A percentile compares a stretch with the other conserved stretches of the same genome.
Conservation (phyloP, 2,797 vertebrate genomes). For the Antrozous pallidus region DNA sequence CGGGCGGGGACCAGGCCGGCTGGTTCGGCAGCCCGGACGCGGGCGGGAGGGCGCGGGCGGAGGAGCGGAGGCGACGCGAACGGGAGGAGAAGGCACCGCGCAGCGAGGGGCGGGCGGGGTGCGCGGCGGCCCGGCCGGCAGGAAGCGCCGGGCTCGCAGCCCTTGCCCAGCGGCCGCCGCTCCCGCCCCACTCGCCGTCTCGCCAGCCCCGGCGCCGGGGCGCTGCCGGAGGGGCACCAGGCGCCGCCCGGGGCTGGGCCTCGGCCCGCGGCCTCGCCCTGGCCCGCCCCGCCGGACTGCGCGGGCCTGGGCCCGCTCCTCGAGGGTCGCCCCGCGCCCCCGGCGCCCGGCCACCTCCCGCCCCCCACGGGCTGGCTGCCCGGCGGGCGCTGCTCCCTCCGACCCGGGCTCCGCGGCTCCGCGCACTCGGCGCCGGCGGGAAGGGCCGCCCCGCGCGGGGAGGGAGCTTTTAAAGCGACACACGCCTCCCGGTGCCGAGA, state of each 20-base stretch:
- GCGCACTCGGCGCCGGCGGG: conserved; percentile 69
- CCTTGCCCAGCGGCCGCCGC: not conserved
- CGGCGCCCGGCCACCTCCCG: not conserved
- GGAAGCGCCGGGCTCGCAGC: conserved; percentile 23
- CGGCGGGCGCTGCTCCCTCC: conserved; percentile 57
- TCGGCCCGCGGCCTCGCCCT: not conserved
- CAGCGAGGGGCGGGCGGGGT: not conserved
- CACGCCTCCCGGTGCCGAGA: conserved; percentile 64
- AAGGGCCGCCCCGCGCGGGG: conserved; percentile 78
- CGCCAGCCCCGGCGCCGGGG: not conserved
- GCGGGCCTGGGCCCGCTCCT: not conserved
- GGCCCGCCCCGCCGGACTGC: conserved; percentile 20
- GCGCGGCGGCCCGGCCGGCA: not conserved
- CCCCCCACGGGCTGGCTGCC: conserved; percentile 60
- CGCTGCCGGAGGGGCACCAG: not conserved
- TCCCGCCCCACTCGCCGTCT: not conserved
- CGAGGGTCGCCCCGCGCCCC: not conserved
- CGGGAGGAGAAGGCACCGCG: not conserved
- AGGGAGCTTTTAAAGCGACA: conserved; percentile 80
- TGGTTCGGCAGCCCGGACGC: not conserved
- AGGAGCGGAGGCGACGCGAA: not conserved
- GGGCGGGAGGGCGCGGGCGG: not conserved
- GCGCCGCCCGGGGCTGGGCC: conserved; percentile 38
- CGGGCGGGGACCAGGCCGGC: not conserved
- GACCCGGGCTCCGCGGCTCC: conserved; percentile 48